Evolutionary conservation across 2,888 invertebrate genomes (phyloP), one percentile per base, ranked within the genome.

Genomic region (Thereva unica): DNA sequence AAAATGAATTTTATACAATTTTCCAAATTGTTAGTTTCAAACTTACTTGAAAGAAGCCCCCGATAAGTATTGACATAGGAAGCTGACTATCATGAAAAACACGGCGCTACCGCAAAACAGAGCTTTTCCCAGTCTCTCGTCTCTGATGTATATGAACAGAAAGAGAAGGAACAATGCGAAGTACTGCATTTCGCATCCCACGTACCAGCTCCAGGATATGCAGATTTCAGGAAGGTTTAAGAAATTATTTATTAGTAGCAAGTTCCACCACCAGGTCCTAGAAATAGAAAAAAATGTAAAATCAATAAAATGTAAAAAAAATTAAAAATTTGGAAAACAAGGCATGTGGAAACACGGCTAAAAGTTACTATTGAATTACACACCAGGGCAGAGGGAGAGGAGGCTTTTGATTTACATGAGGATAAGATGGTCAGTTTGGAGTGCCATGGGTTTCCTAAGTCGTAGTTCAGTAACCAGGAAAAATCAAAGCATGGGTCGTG

Each of bases 21-120:
- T 10, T 9, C 7, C 8, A 34, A 35, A 35, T 0, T 52, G 4
- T 8, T 34, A 64, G 38, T 5, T 50, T 50, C 23, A 10, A 7
- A 74, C 77, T 75, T 73, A 77, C 77, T 76, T 73, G 71, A 77
- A 77, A n/a, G 74, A 75, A 61, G 76, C 73, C 50, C 73, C 74
- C 67, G 73, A 73, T 47, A 68, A 67, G 70, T 74, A 76, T 69
- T 76, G 74, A 56, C 75, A 74, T 10, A 73, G 68, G 65, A 74
- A 77, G 23, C 75, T 74, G 10, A 73, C 61, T 38, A 69, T 57
- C 67, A 75, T 66, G 54, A 73, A 73, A 56, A 70, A 71, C 34
- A 71, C 38, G 10, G 72, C 66, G 40, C 75, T 71, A 41, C 71
- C 55, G 40, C 69, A 47, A 66, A 73, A 76, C n/a, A 73, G 47